phyloP scores from a whole-genome alignment of 2,797 vertebrate species.

The Melanotaenia trifasciata region DNA sequence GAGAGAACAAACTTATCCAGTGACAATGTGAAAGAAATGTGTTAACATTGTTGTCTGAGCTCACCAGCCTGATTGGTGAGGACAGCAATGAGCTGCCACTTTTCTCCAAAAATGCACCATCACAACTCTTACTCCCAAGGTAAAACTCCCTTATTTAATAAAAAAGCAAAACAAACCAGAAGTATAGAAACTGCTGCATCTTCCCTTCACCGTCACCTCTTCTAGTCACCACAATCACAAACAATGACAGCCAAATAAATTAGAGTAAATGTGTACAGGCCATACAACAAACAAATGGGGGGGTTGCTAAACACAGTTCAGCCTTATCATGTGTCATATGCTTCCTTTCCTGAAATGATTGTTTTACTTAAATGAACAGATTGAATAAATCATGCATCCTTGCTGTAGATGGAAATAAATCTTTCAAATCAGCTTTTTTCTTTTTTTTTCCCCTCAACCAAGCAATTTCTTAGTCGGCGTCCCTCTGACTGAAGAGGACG shows the following conservation, averaged over 20 bases:
- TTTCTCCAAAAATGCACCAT: constrained; percentile 67
- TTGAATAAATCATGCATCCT: constrained; percentile 85
- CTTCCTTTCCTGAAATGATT: constrained; percentile 81
- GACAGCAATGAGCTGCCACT: constrained; percentile 60
- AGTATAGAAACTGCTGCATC: constrained; percentile 73
- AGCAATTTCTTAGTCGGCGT: constrained; percentile 83
- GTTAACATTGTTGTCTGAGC: constrained; percentile 76
- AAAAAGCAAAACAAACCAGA: constrained; percentile 77
- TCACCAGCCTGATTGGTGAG: constrained; percentile 55
- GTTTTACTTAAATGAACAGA: constrained; percentile 87
- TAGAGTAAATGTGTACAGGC: constrained; percentile 52
- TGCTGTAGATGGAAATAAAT: constrained; percentile 84
- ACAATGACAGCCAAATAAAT: constrained; percentile 71
- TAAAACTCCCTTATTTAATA: constrained; percentile 78
- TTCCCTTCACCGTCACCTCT: constrained; percentile 21
- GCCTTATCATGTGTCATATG: constrained; percentile 73
- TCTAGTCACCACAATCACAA: constrained; percentile 52
- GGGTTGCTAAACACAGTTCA: constrained; percentile 73
- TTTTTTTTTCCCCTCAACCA: constrained; percentile 44
- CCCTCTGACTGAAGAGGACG: constrained; percentile 75
- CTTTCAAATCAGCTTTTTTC: constrained; percentile 76
- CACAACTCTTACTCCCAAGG: constrained; percentile 70
- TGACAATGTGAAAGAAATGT: constrained; percentile 57
- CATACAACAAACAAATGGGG: constrained; percentile 35
- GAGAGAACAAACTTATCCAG: constrained; percentile 36